These are phyloP conservation scores for Sesia apiformis DNA, from an alignment of 2,888 invertebrate genomes.

Conservation along the genomic window DNA sequence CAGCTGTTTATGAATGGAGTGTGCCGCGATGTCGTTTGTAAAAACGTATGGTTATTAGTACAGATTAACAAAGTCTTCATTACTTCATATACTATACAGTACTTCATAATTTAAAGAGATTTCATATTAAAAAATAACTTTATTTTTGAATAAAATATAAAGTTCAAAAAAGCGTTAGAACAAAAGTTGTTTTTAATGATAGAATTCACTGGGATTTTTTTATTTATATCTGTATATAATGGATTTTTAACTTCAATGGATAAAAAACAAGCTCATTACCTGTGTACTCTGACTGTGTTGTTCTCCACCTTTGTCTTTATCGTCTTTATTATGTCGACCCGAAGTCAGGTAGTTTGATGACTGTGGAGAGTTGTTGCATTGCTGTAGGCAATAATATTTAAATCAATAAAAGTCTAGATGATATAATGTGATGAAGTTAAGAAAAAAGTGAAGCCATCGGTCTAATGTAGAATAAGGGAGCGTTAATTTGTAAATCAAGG, in stretches of 20 bases:
- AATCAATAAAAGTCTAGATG: background rate
- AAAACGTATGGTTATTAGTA: too few species aligned
- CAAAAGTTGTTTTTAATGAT: too few species aligned
- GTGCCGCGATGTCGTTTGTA: too few species aligned
- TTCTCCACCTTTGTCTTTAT: constrained; percentile 35
- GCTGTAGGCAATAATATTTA: constrained; percentile 3
- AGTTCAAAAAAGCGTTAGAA: too few species aligned
- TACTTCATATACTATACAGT: too few species aligned
- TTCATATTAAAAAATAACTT: too few species aligned
- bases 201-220: background rate
- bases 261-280: constrained; percentile 30
- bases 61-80: too few species aligned
- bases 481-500: background rate
- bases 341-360: constrained; percentile 51
- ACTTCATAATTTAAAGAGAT: too few species aligned
- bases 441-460: too few species aligned
- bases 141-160: too few species aligned
- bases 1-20: too few species aligned
- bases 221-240: background rate
- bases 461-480: background rate
- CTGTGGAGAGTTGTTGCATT: constrained; percentile 48
- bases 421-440: background rate
- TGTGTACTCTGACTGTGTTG: constrained; percentile 69
- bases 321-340: constrained; percentile 37
- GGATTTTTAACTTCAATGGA: background rate